Evolutionary conservation across 2,888 invertebrate genomes (phyloP).

Genomic region (Reticulitermes lucifugus): DNA sequence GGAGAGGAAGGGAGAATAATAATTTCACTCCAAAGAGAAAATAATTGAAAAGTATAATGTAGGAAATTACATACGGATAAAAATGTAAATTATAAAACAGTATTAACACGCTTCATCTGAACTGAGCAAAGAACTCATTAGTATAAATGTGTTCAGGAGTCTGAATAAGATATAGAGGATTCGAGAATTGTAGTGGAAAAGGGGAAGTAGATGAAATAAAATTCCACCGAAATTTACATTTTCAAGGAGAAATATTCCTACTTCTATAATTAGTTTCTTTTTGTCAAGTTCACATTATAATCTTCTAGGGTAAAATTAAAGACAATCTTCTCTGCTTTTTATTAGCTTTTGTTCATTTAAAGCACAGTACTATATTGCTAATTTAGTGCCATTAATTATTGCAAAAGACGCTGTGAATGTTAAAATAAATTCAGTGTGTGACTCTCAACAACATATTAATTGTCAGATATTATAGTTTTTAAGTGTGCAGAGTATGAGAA

Average conservation of each 20-base stretch:
- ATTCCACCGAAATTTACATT: background rate
- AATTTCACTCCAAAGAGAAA: background rate
- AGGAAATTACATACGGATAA: background rate
- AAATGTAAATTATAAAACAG: background rate
- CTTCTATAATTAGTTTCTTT: constrained; percentile 25
- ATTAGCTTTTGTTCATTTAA: no score
- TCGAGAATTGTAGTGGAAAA: background rate
- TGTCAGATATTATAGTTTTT: no score
- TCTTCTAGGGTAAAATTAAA: background rate
- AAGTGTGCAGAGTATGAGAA: no score
- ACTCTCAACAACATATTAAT: no score
- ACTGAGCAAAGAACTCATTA: background rate
- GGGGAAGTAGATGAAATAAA: background rate
- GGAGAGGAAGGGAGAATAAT: background rate
- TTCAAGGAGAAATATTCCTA: background rate
- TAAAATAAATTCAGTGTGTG: no score
- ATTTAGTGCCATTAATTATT: no score
- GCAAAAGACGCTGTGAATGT: no score
- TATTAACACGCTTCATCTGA: constrained; percentile 1
- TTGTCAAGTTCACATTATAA: background rate
- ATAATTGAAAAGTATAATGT: background rate
- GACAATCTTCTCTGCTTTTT: no score
- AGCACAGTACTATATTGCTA: no score
- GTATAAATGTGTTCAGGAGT: background rate
- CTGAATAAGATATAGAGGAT: background rate